phyloP scores from a whole-genome alignment of 2,888 invertebrate genomes.

The Taphrorychus bicolor region DNA sequence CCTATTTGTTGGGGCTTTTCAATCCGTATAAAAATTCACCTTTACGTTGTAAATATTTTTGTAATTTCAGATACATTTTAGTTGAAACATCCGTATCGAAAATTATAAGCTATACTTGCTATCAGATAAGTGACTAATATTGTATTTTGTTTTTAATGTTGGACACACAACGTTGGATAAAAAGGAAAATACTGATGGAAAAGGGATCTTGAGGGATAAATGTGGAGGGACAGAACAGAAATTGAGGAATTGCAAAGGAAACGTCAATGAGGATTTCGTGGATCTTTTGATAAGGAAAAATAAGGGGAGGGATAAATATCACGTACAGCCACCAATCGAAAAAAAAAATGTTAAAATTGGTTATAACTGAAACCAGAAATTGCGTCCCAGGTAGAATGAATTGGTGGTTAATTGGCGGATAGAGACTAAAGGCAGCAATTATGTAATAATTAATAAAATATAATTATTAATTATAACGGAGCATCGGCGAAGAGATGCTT shows the following conservation, averaged over 20 bases:
- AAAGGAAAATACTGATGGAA: slow-evolving; percentile 39
- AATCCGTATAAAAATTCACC: too few relatives aligned
- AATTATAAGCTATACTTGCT: not conserved
- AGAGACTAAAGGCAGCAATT: too few relatives aligned
- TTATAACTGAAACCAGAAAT: not conserved
- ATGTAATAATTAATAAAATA: too few relatives aligned
- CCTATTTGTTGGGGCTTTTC: too few relatives aligned
- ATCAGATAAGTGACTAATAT: slow-evolving; percentile 26
- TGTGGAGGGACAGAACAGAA: slow-evolving; percentile 19
- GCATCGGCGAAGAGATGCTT: too few relatives aligned
- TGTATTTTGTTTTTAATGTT: slow-evolving; percentile 40
- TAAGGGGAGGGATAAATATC: not conserved
- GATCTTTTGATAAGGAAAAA: slow-evolving; percentile 3
- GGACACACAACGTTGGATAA: slow-evolving; percentile 38
- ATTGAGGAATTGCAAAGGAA: slow-evolving; percentile 34
- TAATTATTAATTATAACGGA: too few relatives aligned
- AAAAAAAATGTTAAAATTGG: not conserved
- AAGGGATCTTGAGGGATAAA: slow-evolving; percentile 14
- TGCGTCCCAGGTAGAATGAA: too few relatives aligned
- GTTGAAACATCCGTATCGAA: too few relatives aligned
- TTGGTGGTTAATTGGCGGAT: too few relatives aligned
- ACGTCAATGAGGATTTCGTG: slow-evolving; percentile 15
- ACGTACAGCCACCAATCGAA: not conserved
- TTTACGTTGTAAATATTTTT: too few relatives aligned
- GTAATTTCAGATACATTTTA: too few relatives aligned